Percentiles rank a stretch among this genome's conserved stretches.
Conservation (phyloP, 2,797 vertebrate genomes). For the Aulostomus chinensis region DNA sequence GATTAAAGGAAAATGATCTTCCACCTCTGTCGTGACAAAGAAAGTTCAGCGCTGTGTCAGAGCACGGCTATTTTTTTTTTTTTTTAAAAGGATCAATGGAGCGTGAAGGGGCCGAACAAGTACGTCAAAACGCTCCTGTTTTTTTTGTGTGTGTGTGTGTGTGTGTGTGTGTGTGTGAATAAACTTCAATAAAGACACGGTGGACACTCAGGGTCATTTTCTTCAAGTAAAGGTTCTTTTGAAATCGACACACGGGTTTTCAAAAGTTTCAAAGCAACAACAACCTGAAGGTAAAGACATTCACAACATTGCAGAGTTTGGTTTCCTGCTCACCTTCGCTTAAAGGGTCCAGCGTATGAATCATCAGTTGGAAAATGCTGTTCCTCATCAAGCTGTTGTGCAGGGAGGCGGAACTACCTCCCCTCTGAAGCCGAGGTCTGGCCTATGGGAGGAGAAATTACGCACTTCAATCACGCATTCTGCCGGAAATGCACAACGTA, state of each 20-base stretch:
- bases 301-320: background rate
- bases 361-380: constrained; percentile 99
- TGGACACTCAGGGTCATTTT: no score
- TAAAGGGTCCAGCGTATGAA: constrained; percentile 96
- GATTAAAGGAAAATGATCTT: constrained; percentile 63
- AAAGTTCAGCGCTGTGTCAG: constrained; percentile 14
- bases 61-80: constrained; percentile 14
- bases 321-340: constrained; percentile 88
- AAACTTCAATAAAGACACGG: no score
- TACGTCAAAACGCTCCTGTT: constrained; percentile 4
- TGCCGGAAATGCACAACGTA: no score
- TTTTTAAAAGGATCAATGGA: constrained; percentile 16
- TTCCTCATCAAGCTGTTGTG: constrained; percentile 99
- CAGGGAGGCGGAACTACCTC: constrained; percentile 95
- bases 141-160: no score
- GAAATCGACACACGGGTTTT: constrained; percentile 6
- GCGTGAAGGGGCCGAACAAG: background rate
- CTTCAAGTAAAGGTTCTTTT: no score
- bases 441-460: constrained; percentile 76
- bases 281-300: constrained; percentile 13
- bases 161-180: no score
- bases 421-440: constrained; percentile 93
- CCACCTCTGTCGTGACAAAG: constrained; percentile 32
- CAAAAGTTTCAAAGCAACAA: background rate
- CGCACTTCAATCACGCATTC: constrained; percentile 46